phyloP scores from a whole-genome alignment of 2,888 invertebrate species.

The Stegana nigrithorax region DNA sequence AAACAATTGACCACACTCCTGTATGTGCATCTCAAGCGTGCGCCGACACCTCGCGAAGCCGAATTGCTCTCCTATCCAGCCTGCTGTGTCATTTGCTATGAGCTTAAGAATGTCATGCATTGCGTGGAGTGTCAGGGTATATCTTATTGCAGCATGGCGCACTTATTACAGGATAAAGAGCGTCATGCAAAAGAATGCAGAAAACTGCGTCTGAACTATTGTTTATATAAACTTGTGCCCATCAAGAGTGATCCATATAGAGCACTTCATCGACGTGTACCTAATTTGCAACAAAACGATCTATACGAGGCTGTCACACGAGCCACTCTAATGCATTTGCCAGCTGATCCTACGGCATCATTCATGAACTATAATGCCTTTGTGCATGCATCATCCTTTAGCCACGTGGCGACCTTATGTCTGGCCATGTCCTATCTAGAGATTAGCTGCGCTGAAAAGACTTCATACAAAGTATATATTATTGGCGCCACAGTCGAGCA shows the following conservation, averaged over 20 bases:
- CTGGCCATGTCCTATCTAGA: conserved; percentile 39
- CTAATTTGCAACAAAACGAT: conserved; percentile 34
- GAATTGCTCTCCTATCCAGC: conserved; percentile 56
- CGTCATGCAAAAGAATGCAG: conserved; percentile 47
- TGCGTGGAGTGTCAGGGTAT: conserved; percentile 47
- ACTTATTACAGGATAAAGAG: conserved; percentile 36
- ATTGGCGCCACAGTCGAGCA: conserved; percentile 49
- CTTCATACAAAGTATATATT: conserved; percentile 43
- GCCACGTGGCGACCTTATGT: conserved; percentile 54
- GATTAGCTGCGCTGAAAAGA: conserved; percentile 10
- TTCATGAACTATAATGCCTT: conserved; percentile 47
- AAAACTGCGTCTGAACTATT: conserved; percentile 49
- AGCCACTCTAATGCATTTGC: conserved; percentile 35
- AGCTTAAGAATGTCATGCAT: conserved; percentile 29
- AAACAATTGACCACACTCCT: conserved; percentile 48
- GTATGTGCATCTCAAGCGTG: conserved; percentile 37
- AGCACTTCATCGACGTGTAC: conserved; percentile 25
- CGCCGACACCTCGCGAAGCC: conserved; percentile 46
- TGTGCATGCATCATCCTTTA: conserved; percentile 51
- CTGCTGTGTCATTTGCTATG: conserved; percentile 53
- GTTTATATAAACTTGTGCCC: conserved; percentile 43
- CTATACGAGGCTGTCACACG: conserved; percentile 39
- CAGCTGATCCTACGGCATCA: conserved; percentile 33
- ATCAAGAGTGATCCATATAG: background rate
- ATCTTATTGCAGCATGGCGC: conserved; percentile 51